Evolutionary conservation across 1,140 invertebrate species (phyloP).

Genomic region (Calliopsis andreniformis): DNA sequence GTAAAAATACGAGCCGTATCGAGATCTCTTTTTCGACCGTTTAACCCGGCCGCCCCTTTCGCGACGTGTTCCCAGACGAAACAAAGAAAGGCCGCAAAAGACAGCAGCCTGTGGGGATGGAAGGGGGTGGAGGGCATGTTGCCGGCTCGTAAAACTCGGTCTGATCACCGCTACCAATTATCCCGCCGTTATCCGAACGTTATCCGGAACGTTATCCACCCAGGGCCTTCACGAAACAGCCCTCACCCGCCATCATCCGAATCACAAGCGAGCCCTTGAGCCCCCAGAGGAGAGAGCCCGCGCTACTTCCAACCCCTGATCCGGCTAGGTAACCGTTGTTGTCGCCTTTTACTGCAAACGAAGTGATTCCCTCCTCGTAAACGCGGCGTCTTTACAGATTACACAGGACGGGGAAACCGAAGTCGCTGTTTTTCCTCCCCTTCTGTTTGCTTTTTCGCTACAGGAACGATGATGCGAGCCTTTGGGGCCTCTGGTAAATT

Average conservation of each 20-base stretch:
- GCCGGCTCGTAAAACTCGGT: constrained; percentile 80
- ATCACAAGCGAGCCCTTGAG: constrained; percentile 69
- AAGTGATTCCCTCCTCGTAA: constrained; percentile 81
- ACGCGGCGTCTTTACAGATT: constrained; percentile 76
- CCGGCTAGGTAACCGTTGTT: constrained; percentile 68
- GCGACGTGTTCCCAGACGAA: constrained; percentile 6
- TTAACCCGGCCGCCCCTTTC: constrained; percentile 46
- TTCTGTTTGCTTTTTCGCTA: constrained; percentile 10
- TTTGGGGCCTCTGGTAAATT: constrained; percentile 1
- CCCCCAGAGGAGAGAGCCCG: constrained; percentile 33
- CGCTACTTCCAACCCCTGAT: constrained; percentile 43
- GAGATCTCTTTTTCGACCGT: constrained; percentile 63
- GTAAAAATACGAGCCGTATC: constrained; percentile 76
- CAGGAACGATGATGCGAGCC: too few species aligned
- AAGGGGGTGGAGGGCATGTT: constrained; percentile 69
- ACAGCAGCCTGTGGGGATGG: constrained; percentile 6
- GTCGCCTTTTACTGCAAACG: constrained; percentile 81
- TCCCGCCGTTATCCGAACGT: constrained; percentile 80
- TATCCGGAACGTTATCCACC: constrained; percentile 78
- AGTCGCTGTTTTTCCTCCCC: constrained; percentile 25
- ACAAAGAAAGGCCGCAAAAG: constrained; percentile 58
- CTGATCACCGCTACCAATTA: constrained; percentile 82
- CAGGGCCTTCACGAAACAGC: constrained; percentile 59
- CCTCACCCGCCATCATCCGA: constrained; percentile 65
- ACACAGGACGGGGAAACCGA: constrained; percentile 39